Conservation (phyloP, 2,113 vertebrate species). For the Menidia beryllina region DNA sequence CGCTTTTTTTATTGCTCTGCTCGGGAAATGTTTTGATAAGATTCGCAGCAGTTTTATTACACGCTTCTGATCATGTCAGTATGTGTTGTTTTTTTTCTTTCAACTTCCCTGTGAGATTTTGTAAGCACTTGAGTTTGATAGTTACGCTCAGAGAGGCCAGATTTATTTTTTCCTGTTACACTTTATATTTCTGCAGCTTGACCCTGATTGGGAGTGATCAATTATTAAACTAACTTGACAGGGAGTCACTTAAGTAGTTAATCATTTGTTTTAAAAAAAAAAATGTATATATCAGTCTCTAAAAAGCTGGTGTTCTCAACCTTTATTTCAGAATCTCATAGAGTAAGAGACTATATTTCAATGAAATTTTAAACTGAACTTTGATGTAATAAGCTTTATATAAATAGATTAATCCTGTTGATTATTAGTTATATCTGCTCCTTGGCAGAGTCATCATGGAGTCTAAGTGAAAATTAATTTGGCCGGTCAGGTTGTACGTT, state of each 20-base stretch:
- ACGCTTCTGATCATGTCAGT: constrained; percentile 5
- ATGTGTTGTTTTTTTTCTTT: constrained; percentile 24
- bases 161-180: neutral
- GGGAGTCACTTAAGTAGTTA: too few species aligned
- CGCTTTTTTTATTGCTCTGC: constrained; percentile 4
- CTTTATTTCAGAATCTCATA: too few species aligned
- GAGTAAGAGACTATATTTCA: too few species aligned
- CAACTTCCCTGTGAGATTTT: constrained; percentile 52
- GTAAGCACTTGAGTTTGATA: constrained; percentile 33
- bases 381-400: too few species aligned
- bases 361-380: too few species aligned
- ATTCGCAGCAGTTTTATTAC: neutral
- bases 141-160: neutral
- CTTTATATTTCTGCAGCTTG: neutral
- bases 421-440: neutral
- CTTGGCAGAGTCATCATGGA: neutral
- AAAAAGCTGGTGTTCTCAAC: neutral
- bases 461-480: neutral
- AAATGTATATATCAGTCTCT: neutral
- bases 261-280: too few species aligned
- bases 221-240: neutral
- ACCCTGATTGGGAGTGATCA: neutral
- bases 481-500: neutral
- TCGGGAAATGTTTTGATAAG: neutral
- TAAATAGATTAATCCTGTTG: neutral